phyloP scores from a whole-genome alignment of 2,888 invertebrate genomes.

The Andrena dorsata region DNA sequence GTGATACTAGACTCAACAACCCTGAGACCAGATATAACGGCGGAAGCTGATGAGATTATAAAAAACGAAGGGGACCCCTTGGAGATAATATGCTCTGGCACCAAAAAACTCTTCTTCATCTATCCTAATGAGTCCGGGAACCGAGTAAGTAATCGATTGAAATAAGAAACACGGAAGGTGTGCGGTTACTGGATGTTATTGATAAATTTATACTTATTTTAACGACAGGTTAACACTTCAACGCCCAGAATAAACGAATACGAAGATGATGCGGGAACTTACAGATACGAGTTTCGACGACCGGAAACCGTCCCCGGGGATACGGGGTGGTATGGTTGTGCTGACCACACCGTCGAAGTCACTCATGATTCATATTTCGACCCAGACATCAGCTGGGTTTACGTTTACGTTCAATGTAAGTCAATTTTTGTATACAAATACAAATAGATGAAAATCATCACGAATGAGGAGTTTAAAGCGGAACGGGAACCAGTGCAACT shows the following conservation, averaged over 20 bases:
- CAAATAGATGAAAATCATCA: background rate
- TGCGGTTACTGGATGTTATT: background rate
- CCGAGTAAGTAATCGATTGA: slow-evolving; percentile 21
- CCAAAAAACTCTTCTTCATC: slow-evolving; percentile 62
- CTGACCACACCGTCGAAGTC: slow-evolving; percentile 60
- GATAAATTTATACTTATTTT: background rate
- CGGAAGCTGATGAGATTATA: slow-evolving; percentile 65
- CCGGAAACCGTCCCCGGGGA: slow-evolving; percentile 72
- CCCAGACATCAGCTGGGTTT: slow-evolving; percentile 74
- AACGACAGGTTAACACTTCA: slow-evolving; percentile 66
- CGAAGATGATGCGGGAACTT: slow-evolving; percentile 16
- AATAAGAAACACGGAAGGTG: no score
- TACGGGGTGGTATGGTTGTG: slow-evolving; percentile 82
- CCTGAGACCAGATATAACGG: slow-evolving; percentile 59
- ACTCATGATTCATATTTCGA: slow-evolving; percentile 51
- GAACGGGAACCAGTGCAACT: no score
- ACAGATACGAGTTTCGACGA: slow-evolving; percentile 64
- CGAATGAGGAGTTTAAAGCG: background rate
- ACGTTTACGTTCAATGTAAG: slow-evolving; percentile 81
- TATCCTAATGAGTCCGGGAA: slow-evolving; percentile 67
- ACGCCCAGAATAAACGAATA: slow-evolving; percentile 15
- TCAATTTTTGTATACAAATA: slow-evolving; percentile 15
- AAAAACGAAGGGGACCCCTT: slow-evolving; percentile 77
- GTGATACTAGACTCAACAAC: slow-evolving; percentile 63
- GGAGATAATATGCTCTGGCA: slow-evolving; percentile 71